A percentile compares a stretch with the other conserved stretches of the same genome.
Conservation (phyloP, 2,113 vertebrate species). For the human (Homo sapiens) region GRCh38 chr9:99421501-99422000, state of each 20-base stretch:
- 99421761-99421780: background rate
- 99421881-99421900: background rate
- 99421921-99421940: background rate
- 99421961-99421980: background rate
- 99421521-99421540: background rate
- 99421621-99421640: background rate
- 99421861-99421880: background rate
- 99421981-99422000: background rate
- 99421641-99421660: accelerated
- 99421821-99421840: background rate
- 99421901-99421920: background rate
- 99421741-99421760: background rate
- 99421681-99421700: background rate
- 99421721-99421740: background rate
- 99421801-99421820: background rate
- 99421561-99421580: background rate
- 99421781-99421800: background rate
- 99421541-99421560: background rate
- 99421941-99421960: background rate
- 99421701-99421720: background rate
- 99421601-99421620: background rate
- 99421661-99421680: background rate
- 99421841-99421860: background rate
- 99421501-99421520: background rate
- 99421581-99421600: background rate